Evolutionary conservation across 2,888 invertebrate species (phyloP).

Genomic region (Drosophila barbarae): DNA sequence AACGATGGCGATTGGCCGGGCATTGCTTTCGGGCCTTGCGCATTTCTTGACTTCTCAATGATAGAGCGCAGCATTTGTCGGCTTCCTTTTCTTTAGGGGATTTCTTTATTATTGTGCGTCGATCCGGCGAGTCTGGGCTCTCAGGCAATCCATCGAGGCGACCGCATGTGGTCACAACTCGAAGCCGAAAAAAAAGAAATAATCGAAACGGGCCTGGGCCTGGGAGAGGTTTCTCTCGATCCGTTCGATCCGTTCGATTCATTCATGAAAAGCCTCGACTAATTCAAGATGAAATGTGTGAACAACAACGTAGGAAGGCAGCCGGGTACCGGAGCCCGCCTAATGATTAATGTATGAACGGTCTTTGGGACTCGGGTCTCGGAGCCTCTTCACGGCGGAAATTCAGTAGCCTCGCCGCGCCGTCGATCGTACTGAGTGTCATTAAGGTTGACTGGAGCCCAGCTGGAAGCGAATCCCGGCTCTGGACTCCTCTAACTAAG

Average conservation of each 20-base stretch:
- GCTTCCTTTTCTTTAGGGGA: constrained; percentile 41
- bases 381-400: constrained; percentile 20
- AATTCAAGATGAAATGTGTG: constrained; percentile 72
- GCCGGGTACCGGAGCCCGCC: constrained; percentile 37
- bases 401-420: constrained; percentile 68
- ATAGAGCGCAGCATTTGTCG: constrained; percentile 54
- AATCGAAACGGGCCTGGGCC: constrained; percentile 9
- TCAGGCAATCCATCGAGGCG: constrained; percentile 26
- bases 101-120: constrained; percentile 68
- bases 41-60: constrained; percentile 61
- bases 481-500: constrained; percentile 23
- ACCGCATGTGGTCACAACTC: constrained; percentile 59
- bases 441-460: constrained; percentile 71
- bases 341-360: constrained; percentile 72
- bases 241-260: constrained; percentile 35
- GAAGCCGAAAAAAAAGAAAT: constrained; percentile 18
- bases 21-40: constrained; percentile 58
- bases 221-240: constrained; percentile 15
- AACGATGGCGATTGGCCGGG: constrained; percentile 63
- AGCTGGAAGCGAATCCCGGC: constrained; percentile 59
- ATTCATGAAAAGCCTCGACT: constrained; percentile 66
- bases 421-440: constrained; percentile 70
- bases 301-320: constrained; percentile 55
- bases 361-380: constrained; percentile 24
- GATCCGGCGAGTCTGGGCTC: constrained; percentile 8